Base-by-base conservation (phyloP, 1,140 invertebrate species). In the Drosophila nasuta region DNA sequence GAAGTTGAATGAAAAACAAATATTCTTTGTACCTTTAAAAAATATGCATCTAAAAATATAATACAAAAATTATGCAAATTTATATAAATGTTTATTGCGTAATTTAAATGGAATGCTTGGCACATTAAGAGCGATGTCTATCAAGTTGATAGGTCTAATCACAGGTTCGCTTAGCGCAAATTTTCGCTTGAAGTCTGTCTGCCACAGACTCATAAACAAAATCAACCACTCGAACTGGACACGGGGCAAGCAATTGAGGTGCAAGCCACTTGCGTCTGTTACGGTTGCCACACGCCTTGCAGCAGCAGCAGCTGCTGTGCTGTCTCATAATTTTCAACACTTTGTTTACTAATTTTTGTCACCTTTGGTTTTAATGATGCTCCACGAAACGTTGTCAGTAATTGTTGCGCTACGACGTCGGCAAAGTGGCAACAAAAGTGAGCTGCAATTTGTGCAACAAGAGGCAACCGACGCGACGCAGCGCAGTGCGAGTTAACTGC, bases 301-400 rank as follows among this genome's bases (percentile, higher is more conserved):
- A 63, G 82, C 74, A 63, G 67, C 35, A 7, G 33, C 33, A 7
- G 33, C 33, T 25, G 33, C 38, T 41, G 38, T 52, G 25, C 45
- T 28, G 83, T 48, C 86, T 90, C 86, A 90, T 89, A 89, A 89
- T 89, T 90, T 90, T 76, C 78, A 89, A 90, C 86, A 90, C 85
- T 89, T 88, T 88, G 85, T 85, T 88, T 88, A 88, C 85, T 85
- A 88, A 88, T 88, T 88, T 89, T 89, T 89, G 85, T 89, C 85
- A 89, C 86, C 86, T 89, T 90, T 89, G 72, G 71, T 79, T 89
- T 89, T 89, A 89, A 89, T 89, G 86, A 89, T 89, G 85, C 85
- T 85, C 81, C 57, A 49, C 30, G 20, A 20, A 20, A 38, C 33
- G 77, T 52, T 57, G 75, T 64, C 63, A 56, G 83, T 83, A 87